Evolutionary conservation across 2,888 invertebrate genomes (phyloP), one percentile per base, ranked within the genome.

Genomic region (Dascillus cervinus): DNA sequence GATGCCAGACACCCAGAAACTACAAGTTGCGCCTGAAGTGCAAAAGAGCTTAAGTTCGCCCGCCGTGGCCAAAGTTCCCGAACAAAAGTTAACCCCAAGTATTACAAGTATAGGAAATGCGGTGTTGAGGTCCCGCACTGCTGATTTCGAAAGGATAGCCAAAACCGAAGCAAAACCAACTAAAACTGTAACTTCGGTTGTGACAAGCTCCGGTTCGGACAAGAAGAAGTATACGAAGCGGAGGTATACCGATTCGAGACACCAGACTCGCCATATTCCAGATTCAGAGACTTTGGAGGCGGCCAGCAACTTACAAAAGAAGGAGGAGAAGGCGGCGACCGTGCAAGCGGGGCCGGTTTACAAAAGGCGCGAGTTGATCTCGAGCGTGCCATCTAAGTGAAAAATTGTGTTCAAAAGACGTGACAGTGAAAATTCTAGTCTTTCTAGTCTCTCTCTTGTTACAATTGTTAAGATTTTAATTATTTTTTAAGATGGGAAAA

Each of bases 321-420:
- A 43, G 13, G 34, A 37, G 11, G 37, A 41, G 12, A 23, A 32
- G 11, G 24, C 46, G 8, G 53, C 50, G 13, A 58, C 52, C 34
- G 43, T 44, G 5, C 34, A 46, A 34, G 41, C 51, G 4, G 41
- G 49, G 25, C 73, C 74, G 29, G 75, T 83, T 11, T 87, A 85
- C 73, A 87, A 87, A 64, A 68, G 87, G 40, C 75, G 83, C 38
- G 86, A 86, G 63, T 67, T 87, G 34, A 87, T 88, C 52, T 82
- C 86, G 22, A 86, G 86, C 64, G 82, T 82, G 38, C 77, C 72
- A 13, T 52, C 56, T 6, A 60, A 40, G 26, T 40, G 26, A 59
- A 34, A 13, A 8, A 13, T 13, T 26, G 26, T 26, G 26, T 26
- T 26, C 26, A 26, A 13, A 26, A 17, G 5, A 17, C 17, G 4